phyloP scores from a whole-genome alignment of 37 sponge, comb jelly and placozoan species.

The Cliona cf. orientalis region DNA sequence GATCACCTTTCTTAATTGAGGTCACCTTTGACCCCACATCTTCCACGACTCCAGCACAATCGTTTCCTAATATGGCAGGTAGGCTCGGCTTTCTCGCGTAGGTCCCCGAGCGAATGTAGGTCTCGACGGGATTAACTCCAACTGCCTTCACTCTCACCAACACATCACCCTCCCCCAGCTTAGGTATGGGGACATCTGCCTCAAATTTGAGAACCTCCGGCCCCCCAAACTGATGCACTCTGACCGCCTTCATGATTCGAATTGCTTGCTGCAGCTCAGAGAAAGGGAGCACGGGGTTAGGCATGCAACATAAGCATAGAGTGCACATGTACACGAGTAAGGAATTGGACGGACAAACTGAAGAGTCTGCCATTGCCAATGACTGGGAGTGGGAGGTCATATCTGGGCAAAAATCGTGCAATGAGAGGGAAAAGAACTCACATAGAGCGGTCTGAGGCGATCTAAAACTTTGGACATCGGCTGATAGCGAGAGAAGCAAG shows the following conservation, averaged over 20 bases:
- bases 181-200: conserved; percentile 63
- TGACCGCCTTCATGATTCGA: conserved; percentile 80
- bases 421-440: conserved; percentile 4
- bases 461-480: conserved; percentile 7
- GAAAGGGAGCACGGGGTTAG: too few species aligned
- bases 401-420: too few species aligned
- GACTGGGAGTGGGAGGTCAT: too few species aligned
- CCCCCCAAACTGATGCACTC: conserved; percentile 84
- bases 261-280: conserved; percentile 3
- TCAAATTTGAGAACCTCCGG: conserved; percentile 79
- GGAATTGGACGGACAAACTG: too few species aligned
- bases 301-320: too few species aligned
- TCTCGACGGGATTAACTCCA: conserved; percentile 93
- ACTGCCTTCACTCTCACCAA: conserved; percentile 80
- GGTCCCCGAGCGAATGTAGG: conserved; percentile 83
- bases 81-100: conserved; percentile 61
- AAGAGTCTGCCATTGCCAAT: too few species aligned
- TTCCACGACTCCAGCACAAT: conserved; percentile 80
- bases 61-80: conserved; percentile 83
- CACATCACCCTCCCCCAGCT: conserved; percentile 40
- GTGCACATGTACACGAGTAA: too few species aligned
- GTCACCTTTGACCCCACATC: conserved; percentile 76
- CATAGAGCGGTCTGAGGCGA: conserved; percentile 11
- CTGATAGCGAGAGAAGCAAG: too few species aligned
- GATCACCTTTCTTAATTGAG: conserved; percentile 75